phyloP scores from a whole-genome alignment of 2,113 vertebrate species.

The Gnathonemus longibarbis region DNA sequence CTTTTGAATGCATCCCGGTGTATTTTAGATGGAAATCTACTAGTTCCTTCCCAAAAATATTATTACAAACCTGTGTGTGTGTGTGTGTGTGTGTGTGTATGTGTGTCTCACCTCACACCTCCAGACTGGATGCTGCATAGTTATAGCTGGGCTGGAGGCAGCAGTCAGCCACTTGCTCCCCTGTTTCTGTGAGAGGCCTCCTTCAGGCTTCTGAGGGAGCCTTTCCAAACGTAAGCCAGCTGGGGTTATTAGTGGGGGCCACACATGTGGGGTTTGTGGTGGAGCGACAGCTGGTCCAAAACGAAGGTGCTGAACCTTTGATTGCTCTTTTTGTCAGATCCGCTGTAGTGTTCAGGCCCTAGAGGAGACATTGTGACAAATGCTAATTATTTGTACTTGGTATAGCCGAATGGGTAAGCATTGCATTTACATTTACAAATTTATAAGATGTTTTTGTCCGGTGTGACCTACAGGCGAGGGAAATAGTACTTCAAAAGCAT shows the following conservation, averaged over 20 bases:
- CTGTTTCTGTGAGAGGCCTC: background rate
- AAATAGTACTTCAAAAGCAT: background rate
- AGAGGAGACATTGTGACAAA: background rate
- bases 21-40: background rate
- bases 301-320: background rate
- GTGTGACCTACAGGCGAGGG: background rate
- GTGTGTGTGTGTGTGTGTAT: background rate
- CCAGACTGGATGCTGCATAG: background rate
- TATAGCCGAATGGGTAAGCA: background rate
- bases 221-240: background rate
- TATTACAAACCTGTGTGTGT: too few relatives aligned
- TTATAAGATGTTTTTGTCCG: too few relatives aligned
- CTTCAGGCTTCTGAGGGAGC: background rate
- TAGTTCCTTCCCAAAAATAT: too few relatives aligned
- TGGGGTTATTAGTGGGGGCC: background rate
- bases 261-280: background rate
- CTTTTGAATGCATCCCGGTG: background rate
- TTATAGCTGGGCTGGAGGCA: background rate
- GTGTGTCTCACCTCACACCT: background rate
- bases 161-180: background rate
- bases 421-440: too few relatives aligned
- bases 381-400: background rate
- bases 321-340: background rate
- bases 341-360: background rate
- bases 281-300: background rate